Conservation (phyloP, 1,140 invertebrate genomes). For the Scaptodrosophila lebanonensis region DNA sequence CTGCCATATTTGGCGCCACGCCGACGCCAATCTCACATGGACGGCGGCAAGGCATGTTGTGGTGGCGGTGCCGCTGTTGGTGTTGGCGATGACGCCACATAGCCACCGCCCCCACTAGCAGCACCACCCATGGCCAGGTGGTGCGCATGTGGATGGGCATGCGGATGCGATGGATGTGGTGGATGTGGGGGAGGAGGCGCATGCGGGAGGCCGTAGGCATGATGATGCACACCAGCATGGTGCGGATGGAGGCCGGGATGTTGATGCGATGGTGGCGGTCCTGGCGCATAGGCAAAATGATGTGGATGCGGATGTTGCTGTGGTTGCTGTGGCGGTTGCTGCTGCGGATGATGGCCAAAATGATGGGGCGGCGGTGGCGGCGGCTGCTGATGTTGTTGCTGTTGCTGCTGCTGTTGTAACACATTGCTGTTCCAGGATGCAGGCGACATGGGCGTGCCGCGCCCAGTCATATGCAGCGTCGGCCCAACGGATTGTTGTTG, state of each 20-base stretch:
- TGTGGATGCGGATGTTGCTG: slow-evolving; percentile 24
- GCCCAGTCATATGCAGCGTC: slow-evolving; percentile 3
- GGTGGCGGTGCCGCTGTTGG: slow-evolving; percentile 28
- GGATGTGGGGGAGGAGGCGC: slow-evolving; percentile 32
- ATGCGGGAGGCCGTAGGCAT: slow-evolving; percentile 6
- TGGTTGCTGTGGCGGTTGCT: slow-evolving; percentile 33
- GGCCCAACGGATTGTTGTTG: slow-evolving; percentile 22
- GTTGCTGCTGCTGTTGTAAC: slow-evolving; percentile 36
- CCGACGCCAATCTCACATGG: slow-evolving; percentile 66
- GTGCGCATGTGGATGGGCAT: no score
- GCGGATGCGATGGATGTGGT: neutral
- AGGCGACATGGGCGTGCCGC: slow-evolving; percentile 25
- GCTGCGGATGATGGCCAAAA: slow-evolving; percentile 14
- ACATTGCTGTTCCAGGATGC: no score
- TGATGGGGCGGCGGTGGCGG: neutral
- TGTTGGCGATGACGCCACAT: slow-evolving; percentile 50
- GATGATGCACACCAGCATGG: slow-evolving; percentile 23
- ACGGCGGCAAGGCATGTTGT: slow-evolving; percentile 16
- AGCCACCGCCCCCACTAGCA: slow-evolving; percentile 59
- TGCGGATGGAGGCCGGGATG: slow-evolving; percentile 8
- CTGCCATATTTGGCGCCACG: slow-evolving; percentile 60
- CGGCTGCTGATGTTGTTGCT: slow-evolving; percentile 36
- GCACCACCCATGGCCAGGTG: no score
- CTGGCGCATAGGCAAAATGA: neutral
- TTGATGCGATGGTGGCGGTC: neutral